phyloP scores from a whole-genome alignment of 2,888 invertebrate species.

The Exocentrus adspersus region DNA sequence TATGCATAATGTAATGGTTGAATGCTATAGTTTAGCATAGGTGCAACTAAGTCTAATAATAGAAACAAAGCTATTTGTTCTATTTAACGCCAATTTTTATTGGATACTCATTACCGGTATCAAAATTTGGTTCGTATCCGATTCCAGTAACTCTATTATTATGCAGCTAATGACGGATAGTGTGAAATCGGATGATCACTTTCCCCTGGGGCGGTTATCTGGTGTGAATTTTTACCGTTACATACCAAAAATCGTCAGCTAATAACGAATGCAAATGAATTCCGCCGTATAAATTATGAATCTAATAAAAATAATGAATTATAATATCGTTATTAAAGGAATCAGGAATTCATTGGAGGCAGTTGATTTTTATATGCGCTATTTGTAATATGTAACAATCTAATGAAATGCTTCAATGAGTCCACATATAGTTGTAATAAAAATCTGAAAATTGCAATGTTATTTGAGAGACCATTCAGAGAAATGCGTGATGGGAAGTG shows the following conservation, averaged over 20 bases:
- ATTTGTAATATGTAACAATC: slow-evolving; percentile 3
- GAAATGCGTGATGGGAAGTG: too few species aligned
- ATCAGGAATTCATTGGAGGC: too few species aligned
- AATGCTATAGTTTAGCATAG: slow-evolving; percentile 3
- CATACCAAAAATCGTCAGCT: slow-evolving; percentile 15
- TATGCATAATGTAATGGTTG: background rate
- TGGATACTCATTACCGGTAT: slow-evolving; percentile 19
- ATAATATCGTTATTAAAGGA: too few species aligned
- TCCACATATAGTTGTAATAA: slow-evolving; percentile 1
- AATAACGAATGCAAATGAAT: slow-evolving; percentile 1
- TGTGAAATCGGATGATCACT: slow-evolving; percentile 27
- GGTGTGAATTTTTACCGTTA: slow-evolving; percentile 9
- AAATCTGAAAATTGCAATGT: background rate
- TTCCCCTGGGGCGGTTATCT: background rate
- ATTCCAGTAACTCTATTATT: slow-evolving; percentile 11
- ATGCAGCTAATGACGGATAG: slow-evolving; percentile 8
- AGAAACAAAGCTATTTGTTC: slow-evolving; percentile 11
- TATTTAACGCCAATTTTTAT: slow-evolving; percentile 10
- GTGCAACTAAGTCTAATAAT: background rate
- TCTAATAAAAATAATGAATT: too few species aligned
- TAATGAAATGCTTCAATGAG: slow-evolving; percentile 1
- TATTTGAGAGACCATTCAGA: slow-evolving; percentile 1
- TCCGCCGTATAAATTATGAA: background rate
- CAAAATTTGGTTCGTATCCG: slow-evolving; percentile 23
- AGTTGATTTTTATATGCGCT: slow-evolving; percentile 8